These are phyloP conservation scores for Catamblyrhynchus diadema DNA, from an alignment of 2,797 vertebrate genomes.

Conservation along the genomic window DNA sequence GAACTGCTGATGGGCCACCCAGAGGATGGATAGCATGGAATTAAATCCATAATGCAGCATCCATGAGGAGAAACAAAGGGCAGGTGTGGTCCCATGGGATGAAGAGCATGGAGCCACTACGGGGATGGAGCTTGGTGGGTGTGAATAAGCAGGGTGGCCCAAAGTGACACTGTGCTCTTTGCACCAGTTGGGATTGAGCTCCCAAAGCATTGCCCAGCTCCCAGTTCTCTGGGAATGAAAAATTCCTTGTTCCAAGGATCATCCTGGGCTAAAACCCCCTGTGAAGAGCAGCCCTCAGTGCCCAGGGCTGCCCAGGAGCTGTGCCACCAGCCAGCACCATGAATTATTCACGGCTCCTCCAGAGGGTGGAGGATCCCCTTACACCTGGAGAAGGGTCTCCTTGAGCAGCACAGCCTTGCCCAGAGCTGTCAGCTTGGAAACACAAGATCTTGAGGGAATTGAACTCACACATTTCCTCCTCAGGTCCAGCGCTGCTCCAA, in stretches of 20 bases:
- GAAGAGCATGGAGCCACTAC: background rate
- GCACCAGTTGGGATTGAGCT: background rate
- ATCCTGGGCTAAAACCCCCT: background rate
- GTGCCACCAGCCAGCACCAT: background rate
- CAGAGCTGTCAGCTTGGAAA: background rate
- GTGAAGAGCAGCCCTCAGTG: fast-evolving
- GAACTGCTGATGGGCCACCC: background rate
- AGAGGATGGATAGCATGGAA: background rate
- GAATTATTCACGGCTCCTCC: background rate
- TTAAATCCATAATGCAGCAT: fast-evolving
- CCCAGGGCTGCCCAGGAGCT: background rate
- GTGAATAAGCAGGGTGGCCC: fast-evolving
- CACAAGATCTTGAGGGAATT: background rate
- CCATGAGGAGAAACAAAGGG: fast-evolving
- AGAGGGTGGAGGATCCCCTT: background rate
- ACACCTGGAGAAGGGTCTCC: background rate
- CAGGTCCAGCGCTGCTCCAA: fast-evolving
- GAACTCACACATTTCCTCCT: fast-evolving
- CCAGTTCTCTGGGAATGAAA: background rate
- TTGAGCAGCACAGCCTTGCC: background rate
- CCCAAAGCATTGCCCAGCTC: background rate
- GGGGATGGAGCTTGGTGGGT: fast-evolving
- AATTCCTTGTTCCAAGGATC: background rate
- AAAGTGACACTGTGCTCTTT: fast-evolving
- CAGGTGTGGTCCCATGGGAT: background rate